Conservation (phyloP, 2,113 vertebrate genomes). For the Cyphomyrus discorhynchus region DNA sequence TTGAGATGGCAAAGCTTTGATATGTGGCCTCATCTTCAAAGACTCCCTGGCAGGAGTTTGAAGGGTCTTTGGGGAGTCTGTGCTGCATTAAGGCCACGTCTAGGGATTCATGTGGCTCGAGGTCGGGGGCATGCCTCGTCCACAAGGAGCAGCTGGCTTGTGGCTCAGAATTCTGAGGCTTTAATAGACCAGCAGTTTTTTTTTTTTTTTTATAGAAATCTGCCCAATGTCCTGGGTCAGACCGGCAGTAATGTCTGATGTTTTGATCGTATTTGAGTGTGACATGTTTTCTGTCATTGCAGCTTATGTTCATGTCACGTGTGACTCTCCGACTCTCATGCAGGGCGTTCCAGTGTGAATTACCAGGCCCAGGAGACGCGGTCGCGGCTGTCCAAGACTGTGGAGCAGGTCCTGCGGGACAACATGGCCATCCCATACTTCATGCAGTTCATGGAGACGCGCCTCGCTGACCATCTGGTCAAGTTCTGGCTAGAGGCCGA, state of each 20-base stretch:
- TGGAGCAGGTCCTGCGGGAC: conserved; percentile 86
- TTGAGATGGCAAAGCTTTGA: not conserved
- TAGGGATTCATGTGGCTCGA: not conserved
- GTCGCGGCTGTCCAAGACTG: conserved; percentile 90
- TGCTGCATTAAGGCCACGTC: not conserved
- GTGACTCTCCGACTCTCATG: conserved; percentile 20
- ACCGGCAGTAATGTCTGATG: not conserved
- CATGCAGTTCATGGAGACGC: conserved; percentile 83
- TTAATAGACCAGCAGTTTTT: not conserved
- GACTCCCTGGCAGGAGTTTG: not conserved
- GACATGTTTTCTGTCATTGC: not conserved
- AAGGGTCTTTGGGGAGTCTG: not conserved
- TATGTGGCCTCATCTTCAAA: not conserved
- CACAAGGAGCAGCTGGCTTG: not conserved
- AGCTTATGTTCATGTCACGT: not conserved
- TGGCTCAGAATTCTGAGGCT: not conserved
- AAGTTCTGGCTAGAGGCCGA: conserved; percentile 94
- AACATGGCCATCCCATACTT: conserved; percentile 83
- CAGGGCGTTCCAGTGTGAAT: conserved; percentile 92
- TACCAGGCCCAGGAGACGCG: conserved; percentile 87
- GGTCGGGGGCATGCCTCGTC: not conserved
- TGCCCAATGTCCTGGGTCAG: not conserved
- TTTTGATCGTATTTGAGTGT: not conserved
- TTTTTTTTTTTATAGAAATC: not conserved
- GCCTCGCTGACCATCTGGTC: conserved; percentile 80